These are phyloP conservation scores for Lutraria rhynchaena DNA, from an alignment of 1,140 invertebrate genomes.

Conservation along the genomic window DNA sequence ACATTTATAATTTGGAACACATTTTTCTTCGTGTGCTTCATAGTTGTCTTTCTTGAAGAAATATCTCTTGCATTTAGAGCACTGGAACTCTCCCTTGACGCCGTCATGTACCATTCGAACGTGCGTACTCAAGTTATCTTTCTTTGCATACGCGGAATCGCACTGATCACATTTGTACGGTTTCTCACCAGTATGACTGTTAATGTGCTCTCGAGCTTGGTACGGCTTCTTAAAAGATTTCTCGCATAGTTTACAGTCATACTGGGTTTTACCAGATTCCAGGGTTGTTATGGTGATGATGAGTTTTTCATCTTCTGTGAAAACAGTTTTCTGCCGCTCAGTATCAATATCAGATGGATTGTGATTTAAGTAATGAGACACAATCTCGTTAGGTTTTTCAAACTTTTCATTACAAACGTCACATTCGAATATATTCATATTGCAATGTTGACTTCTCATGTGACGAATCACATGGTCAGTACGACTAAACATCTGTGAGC, in stretches of 20 bases:
- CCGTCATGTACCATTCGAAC: slow-evolving; percentile 13
- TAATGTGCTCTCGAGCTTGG: slow-evolving; percentile 19
- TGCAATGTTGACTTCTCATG: slow-evolving; percentile 30
- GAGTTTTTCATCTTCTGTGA: slow-evolving; percentile 8
- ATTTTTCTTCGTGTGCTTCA: slow-evolving; percentile 25
- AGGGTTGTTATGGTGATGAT: not conserved
- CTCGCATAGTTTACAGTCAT: slow-evolving; percentile 12
- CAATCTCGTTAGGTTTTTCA: slow-evolving; percentile 22
- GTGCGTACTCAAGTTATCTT: slow-evolving; percentile 11
- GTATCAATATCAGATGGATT: not conserved
- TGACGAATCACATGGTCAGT: slow-evolving; percentile 34
- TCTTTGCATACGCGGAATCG: not conserved
- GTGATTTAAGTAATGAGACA: slow-evolving; percentile 34
- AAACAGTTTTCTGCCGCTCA: not conserved
- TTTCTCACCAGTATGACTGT: slow-evolving; percentile 33
- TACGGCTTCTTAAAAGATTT: slow-evolving; percentile 24
- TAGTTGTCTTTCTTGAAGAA: slow-evolving; percentile 33
- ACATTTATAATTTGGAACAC: slow-evolving; percentile 20
- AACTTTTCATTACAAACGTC: slow-evolving; percentile 28
- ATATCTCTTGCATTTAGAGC: slow-evolving; percentile 15
- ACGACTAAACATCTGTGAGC: slow-evolving; percentile 10
- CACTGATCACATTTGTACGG: slow-evolving; percentile 23
- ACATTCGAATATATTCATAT: slow-evolving; percentile 19
- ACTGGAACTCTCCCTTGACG: not conserved
- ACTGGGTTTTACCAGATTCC: slow-evolving; percentile 16